Conservation (phyloP, 2,888 invertebrate genomes). For the Protophormia terraenovae region DNA sequence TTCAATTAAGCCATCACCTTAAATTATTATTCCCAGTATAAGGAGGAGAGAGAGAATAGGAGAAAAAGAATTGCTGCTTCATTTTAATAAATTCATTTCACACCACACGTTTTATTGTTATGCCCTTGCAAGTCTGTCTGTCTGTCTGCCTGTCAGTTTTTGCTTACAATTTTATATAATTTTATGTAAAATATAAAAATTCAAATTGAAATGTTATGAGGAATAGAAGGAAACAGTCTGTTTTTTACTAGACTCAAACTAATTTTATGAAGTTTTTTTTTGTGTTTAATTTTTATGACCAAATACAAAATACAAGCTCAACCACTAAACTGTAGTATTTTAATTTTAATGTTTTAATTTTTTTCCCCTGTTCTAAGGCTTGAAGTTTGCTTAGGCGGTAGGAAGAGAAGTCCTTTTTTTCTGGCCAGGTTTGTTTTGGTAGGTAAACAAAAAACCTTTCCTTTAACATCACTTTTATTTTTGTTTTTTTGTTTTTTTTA, state of each 20-base stretch:
- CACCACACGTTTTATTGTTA: constrained; percentile 17
- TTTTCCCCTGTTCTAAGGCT: not conserved
- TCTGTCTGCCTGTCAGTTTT: too few species aligned
- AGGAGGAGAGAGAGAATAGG: not conserved
- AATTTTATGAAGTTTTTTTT: constrained; percentile 9
- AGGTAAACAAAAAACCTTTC: constrained; percentile 31
- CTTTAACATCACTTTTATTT: not conserved
- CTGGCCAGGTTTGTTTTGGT: not conserved
- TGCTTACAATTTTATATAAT: not conserved
- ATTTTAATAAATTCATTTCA: constrained; percentile 24
- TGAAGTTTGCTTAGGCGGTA: too few species aligned
- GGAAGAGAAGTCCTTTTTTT: not conserved
- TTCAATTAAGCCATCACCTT: constrained; percentile 80
- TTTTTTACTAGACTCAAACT: constrained; percentile 25
- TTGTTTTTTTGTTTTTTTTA: too few species aligned
- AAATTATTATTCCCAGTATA: constrained; percentile 76
- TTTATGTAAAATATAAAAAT: constrained; percentile 28
- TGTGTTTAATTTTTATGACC: not conserved
- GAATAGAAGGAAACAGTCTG: not conserved
- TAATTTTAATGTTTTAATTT: constrained; percentile 67
- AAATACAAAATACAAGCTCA: constrained; percentile 15
- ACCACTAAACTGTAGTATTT: constrained; percentile 58
- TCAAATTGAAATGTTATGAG: constrained; percentile 1
- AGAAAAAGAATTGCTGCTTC: too few species aligned
- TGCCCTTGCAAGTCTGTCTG: not conserved